Conservation (phyloP, 2,797 vertebrate genomes). For the Lagodon rhomboides region DNA sequence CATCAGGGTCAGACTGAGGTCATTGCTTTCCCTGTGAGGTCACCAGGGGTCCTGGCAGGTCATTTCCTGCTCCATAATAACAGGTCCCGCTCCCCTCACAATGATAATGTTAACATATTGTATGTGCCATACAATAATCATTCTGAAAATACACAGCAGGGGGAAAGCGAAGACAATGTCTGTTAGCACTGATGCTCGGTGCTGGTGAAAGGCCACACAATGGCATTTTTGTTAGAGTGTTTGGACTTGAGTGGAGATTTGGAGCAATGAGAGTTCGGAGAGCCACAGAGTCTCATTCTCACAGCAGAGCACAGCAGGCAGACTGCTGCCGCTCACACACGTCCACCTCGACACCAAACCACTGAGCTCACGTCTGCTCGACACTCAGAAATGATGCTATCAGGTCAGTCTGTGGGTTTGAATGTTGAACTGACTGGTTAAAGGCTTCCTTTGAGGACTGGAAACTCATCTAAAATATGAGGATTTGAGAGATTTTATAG, state of each 20-base stretch:
- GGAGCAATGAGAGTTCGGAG: conserved; percentile 45
- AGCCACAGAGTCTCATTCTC: conserved; percentile 59
- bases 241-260: conserved; percentile 65
- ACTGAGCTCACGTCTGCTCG: conserved; percentile 62
- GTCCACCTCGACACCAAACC: conserved; percentile 42
- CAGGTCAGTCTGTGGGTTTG: conserved; percentile 13
- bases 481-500: background rate
- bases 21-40: conserved; percentile 80
- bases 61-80: conserved; percentile 84
- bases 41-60: conserved; percentile 78
- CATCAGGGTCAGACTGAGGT: conserved; percentile 78
- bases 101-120: conserved; percentile 84
- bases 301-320: conserved; percentile 21
- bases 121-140: conserved; percentile 85
- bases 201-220: conserved; percentile 79
- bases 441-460: background rate
- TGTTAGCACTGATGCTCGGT: conserved; percentile 81
- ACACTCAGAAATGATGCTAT: conserved; percentile 15
- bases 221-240: conserved; percentile 77
- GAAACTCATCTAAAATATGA: background rate
- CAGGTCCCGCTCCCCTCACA: conserved; percentile 69
- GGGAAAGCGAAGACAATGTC: conserved; percentile 86
- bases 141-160: conserved; percentile 82
- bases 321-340: conserved; percentile 20
- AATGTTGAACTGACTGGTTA: background rate